Conservation (phyloP, 1,140 invertebrate genomes). For the Danaus melanippus region DNA sequence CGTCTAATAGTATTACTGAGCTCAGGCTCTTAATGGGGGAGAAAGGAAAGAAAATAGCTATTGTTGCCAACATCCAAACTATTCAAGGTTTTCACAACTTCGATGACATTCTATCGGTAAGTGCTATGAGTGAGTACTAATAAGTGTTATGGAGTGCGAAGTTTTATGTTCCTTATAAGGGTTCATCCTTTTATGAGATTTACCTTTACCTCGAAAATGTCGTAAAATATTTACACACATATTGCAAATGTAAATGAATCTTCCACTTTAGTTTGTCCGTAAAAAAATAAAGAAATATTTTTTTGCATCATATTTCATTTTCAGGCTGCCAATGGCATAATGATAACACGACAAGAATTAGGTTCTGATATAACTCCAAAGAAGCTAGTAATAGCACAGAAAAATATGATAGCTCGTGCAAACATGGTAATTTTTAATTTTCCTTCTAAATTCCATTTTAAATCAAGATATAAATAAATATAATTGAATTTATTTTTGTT, state of each 20-base stretch:
- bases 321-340: constrained; percentile 79
- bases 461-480: no score
- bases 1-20: constrained; percentile 76
- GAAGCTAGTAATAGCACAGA: constrained; percentile 89
- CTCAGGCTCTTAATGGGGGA: constrained; percentile 78
- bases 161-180: constrained; percentile 1
- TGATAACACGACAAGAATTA: constrained; percentile 83
- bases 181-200: neutral
- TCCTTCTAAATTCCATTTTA: neutral
- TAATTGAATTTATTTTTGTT: no score
- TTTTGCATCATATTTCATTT: constrained; percentile 32
- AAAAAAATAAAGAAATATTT: no score
- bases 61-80: constrained; percentile 86
- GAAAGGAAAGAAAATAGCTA: constrained; percentile 80
- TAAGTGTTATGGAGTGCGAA: constrained; percentile 1
- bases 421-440: constrained; percentile 69
- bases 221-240: no score
- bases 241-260: neutral
- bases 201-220: no score
- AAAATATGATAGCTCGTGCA: constrained; percentile 85
- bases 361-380: constrained; percentile 86
- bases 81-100: constrained; percentile 82
- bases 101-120: constrained; percentile 75
- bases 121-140: constrained; percentile 14
- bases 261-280: no score